Evolutionary conservation across 2,113 vertebrate species (phyloP).

Genomic region (Budorcas taxicolor): DNA sequence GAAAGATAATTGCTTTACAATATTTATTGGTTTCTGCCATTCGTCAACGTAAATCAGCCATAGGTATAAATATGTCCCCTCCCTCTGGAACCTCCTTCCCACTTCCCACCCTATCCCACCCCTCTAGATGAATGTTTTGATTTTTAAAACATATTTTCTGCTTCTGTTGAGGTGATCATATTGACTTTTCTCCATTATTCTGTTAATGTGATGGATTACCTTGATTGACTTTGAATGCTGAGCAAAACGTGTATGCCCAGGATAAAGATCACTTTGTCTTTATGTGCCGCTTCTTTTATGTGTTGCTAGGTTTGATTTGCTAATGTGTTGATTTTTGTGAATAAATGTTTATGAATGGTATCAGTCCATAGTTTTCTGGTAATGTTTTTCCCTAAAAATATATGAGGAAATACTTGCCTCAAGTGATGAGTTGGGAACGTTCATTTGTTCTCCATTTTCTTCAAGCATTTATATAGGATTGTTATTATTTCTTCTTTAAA

Average conservation of each 20-base stretch:
- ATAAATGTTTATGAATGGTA: background rate
- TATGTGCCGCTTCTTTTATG: background rate
- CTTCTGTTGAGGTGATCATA: background rate
- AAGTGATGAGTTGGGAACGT: background rate
- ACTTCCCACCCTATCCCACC: background rate
- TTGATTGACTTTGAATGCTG: background rate
- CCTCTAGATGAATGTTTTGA: background rate
- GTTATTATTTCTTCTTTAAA: background rate
- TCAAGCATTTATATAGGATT: background rate
- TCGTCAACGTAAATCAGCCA: background rate
- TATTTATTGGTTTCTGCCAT: background rate
- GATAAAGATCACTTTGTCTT: background rate
- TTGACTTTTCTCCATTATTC: background rate
- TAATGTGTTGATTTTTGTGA: background rate
- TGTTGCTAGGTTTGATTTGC: background rate
- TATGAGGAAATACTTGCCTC: background rate
- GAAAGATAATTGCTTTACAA: background rate
- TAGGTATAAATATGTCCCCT: background rate
- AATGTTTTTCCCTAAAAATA: background rate
- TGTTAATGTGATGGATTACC: background rate
- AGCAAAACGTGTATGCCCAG: background rate
- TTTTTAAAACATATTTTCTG: background rate
- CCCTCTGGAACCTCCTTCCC: background rate
- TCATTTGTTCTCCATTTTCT: background rate
- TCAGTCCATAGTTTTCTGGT: background rate